These are phyloP conservation scores for Hystrix cristata DNA, from an alignment of 2,113 vertebrate genomes.

Conservation along the genomic window DNA sequence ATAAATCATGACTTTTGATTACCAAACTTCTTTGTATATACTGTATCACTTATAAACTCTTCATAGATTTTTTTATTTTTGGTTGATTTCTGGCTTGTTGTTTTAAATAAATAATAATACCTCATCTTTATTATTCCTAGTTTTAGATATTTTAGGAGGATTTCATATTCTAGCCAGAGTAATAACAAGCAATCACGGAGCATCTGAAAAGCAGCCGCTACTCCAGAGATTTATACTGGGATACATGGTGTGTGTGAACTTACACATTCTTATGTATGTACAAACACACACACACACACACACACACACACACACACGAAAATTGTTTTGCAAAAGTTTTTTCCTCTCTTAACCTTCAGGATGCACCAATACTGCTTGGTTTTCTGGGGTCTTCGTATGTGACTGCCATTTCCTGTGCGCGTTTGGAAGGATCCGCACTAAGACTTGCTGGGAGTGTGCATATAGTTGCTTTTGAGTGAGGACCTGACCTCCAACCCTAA, in stretches of 20 bases:
- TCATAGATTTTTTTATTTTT: conserved; percentile 15
- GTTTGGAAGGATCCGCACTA: not conserved
- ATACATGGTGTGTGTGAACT: not conserved
- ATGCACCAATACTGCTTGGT: not conserved
- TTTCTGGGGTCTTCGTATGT: not conserved
- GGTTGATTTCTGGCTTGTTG: not conserved
- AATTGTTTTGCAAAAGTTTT: not conserved
- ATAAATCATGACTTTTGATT: not conserved
- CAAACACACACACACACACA: not conserved
- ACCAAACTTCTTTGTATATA: not conserved
- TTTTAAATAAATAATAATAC: conserved; percentile 9
- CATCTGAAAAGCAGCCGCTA: not conserved
- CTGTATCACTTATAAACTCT: not conserved
- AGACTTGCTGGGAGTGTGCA: not conserved
- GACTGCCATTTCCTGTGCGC: not conserved
- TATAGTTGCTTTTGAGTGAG: not conserved
- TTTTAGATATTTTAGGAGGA: not conserved
- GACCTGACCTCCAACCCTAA: not conserved
- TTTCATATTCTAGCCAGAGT: not conserved
- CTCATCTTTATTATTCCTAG: not conserved
- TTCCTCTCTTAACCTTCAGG: not conserved
- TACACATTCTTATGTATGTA: not conserved
- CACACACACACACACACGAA: not conserved
- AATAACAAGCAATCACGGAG: not conserved
- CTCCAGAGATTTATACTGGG: not conserved